Percentiles rank a stretch among this genome's conserved stretches.
These are phyloP conservation scores for Drosophila ercepeae DNA, from an alignment of 1,140 invertebrate genomes.

Conservation along the genomic window DNA sequence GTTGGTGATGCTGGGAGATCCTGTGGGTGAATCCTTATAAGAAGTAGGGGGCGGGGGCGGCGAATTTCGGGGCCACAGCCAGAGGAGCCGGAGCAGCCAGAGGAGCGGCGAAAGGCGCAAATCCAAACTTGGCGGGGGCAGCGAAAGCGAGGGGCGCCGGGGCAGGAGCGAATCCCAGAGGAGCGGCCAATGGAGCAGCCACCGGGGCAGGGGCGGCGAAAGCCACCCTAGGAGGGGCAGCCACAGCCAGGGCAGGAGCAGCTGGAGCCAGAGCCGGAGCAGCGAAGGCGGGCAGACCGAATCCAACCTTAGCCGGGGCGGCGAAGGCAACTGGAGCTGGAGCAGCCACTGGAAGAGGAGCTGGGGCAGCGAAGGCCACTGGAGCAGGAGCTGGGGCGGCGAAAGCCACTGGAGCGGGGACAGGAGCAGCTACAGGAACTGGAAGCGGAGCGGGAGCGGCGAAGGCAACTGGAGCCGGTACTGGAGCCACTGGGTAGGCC, in stretches of 20 bases:
- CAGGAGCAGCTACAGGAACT: slow-evolving; percentile 36
- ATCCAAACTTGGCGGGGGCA: slow-evolving; percentile 62
- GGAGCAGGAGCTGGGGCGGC: slow-evolving; percentile 47
- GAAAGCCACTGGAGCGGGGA: slow-evolving; percentile 46
- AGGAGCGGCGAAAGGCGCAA: slow-evolving; percentile 61
- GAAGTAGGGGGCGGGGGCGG: slow-evolving; percentile 64
- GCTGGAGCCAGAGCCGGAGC: slow-evolving; percentile 24
- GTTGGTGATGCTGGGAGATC: slow-evolving; percentile 10
- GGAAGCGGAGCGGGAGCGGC: slow-evolving; percentile 57
- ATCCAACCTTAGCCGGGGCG: slow-evolving; percentile 31
- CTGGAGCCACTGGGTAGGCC: slow-evolving; percentile 84
- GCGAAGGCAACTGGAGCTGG: slow-evolving; percentile 72
- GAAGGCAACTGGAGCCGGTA: slow-evolving; percentile 63
- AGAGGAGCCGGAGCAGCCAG: slow-evolving; percentile 67
- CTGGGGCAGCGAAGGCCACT: slow-evolving; percentile 51
- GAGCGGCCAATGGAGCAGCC: slow-evolving; percentile 55
- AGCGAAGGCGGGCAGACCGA: slow-evolving; percentile 15
- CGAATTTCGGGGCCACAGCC: slow-evolving; percentile 57
- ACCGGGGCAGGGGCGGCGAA: slow-evolving; percentile 54
- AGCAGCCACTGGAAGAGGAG: slow-evolving; percentile 28
- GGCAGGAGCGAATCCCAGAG: slow-evolving; percentile 45
- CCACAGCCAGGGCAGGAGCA: slow-evolving; percentile 22
- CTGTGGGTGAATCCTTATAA: slow-evolving; percentile 39
- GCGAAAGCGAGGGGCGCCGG: slow-evolving; percentile 66
- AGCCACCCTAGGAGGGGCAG: slow-evolving; percentile 36